These are phyloP conservation scores for Cyphomyrus discorhynchus DNA, from an alignment of 2,113 vertebrate genomes.

Conservation along the genomic window DNA sequence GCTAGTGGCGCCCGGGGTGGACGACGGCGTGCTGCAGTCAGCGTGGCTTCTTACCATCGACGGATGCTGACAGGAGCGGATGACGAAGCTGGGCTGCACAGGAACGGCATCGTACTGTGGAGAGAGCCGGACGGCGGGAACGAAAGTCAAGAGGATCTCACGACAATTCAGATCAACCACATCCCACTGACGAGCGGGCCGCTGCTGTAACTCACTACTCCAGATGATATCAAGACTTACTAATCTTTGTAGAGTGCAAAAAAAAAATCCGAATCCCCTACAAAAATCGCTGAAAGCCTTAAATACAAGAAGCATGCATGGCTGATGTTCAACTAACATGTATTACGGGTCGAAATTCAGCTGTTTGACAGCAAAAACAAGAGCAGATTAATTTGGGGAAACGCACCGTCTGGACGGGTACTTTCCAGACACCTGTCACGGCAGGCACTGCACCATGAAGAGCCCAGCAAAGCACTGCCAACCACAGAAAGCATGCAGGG, in stretches of 20 bases:
- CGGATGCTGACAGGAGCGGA: slow-evolving; percentile 88
- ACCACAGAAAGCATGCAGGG: slow-evolving; percentile 28
- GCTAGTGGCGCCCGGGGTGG: slow-evolving; percentile 70
- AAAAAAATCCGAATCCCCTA: neutral
- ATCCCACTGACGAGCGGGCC: neutral
- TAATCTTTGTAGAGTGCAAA: neutral
- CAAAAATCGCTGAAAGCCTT: neutral
- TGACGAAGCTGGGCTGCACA: slow-evolving; percentile 87
- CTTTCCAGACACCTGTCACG: slow-evolving; percentile 40
- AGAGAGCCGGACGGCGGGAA: slow-evolving; percentile 5
- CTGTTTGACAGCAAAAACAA: slow-evolving; percentile 4
- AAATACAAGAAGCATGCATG: neutral
- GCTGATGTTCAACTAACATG: neutral
- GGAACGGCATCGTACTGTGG: slow-evolving; percentile 93
- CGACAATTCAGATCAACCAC: neutral
- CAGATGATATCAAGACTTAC: neutral
- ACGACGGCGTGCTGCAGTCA: slow-evolving; percentile 74
- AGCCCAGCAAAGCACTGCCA: slow-evolving; percentile 21
- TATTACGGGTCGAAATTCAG: neutral
- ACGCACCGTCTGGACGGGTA: slow-evolving; percentile 22
- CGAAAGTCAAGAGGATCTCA: neutral
- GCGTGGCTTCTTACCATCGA: slow-evolving; percentile 94
- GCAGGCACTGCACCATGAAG: slow-evolving; percentile 22
- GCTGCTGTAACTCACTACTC: neutral
- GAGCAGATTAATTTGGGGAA: slow-evolving; percentile 10